These are phyloP conservation scores for Polypterus senegalus DNA, from an alignment of 2,113 vertebrate species.

Conservation along the genomic window DNA sequence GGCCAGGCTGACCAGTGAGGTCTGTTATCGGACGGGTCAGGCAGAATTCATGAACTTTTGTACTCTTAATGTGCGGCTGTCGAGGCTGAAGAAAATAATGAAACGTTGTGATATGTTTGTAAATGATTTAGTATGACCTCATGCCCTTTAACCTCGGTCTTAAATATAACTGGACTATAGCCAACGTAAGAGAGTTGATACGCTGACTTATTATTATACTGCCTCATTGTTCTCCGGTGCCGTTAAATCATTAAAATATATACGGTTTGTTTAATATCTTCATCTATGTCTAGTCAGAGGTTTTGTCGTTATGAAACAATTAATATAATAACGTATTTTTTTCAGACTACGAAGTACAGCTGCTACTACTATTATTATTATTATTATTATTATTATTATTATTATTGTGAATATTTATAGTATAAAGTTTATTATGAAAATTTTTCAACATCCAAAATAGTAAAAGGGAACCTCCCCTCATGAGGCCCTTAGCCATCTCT, in stretches of 20 bases:
- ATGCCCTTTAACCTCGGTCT: conserved; percentile 65
- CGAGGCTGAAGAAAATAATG: conserved; percentile 72
- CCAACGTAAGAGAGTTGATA: conserved; percentile 38
- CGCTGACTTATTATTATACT: too few species aligned
- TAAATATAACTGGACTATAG: conserved; percentile 40
- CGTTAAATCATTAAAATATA: too few species aligned
- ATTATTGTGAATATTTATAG: neutral
- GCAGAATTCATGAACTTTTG: conserved; percentile 70
- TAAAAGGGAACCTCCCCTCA: too few species aligned
- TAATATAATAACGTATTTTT: too few species aligned
- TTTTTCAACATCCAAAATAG: too few species aligned
- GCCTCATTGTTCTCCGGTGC: too few species aligned
- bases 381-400: conserved; percentile 1
- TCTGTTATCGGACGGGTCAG: conserved; percentile 51
- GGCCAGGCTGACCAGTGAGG: conserved; percentile 10
- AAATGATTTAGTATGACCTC: conserved; percentile 85
- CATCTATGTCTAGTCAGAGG: too few species aligned
- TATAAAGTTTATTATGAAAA: neutral
- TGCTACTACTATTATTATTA: neutral
- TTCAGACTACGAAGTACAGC: too few species aligned
- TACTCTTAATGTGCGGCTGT: conserved; percentile 69
- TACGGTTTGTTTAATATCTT: too few species aligned
- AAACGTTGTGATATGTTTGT: conserved; percentile 85
- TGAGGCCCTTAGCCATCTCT: too few species aligned
- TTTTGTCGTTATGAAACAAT: too few species aligned